Conservation (phyloP, 30 jellyfish, hydroid and myxozoan genomes). For the Clytia hemisphaerica region DNA sequence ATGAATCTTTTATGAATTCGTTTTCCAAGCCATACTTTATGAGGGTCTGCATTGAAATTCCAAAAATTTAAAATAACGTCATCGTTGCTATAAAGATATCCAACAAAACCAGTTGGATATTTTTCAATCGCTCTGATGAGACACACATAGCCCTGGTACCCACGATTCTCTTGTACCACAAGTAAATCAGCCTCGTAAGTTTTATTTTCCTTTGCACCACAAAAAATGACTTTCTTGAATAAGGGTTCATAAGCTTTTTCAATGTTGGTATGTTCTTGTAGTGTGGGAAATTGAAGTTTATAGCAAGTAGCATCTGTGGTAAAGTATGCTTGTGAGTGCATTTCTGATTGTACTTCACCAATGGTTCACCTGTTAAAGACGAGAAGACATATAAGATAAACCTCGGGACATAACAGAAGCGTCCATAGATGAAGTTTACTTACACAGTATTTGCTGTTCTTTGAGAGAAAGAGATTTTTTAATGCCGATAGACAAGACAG, state of each 20-base stretch:
- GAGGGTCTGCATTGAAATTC: slow-evolving; percentile 32
- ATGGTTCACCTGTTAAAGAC: too few species aligned
- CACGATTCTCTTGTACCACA: slow-evolving; percentile 21
- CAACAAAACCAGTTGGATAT: slow-evolving; percentile 36
- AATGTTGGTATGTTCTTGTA: slow-evolving; percentile 30
- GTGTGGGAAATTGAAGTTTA: slow-evolving; percentile 57
- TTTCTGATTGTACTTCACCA: too few species aligned
- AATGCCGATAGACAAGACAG: too few species aligned
- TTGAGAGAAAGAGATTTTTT: too few species aligned
- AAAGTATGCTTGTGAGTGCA: too few species aligned
- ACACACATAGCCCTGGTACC: slow-evolving; percentile 56
- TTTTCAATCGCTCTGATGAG: slow-evolving; percentile 41
- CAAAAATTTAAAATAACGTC: slow-evolving; percentile 64
- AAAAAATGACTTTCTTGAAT: slow-evolving; percentile 34
- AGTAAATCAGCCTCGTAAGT: not conserved
- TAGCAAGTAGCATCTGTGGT: too few species aligned
- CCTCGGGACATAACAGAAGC: too few species aligned
- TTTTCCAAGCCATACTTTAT: slow-evolving; percentile 46
- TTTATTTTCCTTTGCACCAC: slow-evolving; percentile 47
- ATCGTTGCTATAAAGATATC: slow-evolving; percentile 50
- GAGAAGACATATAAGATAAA: too few species aligned
- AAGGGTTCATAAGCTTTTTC: slow-evolving; percentile 20
- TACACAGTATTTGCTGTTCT: too few species aligned
- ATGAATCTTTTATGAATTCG: not conserved
- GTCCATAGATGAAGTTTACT: too few species aligned